Percentiles rank a stretch among this genome's conserved stretches.
Conservation (phyloP, 2,113 vertebrate species). For the Xenopus tropicalis region DNA sequence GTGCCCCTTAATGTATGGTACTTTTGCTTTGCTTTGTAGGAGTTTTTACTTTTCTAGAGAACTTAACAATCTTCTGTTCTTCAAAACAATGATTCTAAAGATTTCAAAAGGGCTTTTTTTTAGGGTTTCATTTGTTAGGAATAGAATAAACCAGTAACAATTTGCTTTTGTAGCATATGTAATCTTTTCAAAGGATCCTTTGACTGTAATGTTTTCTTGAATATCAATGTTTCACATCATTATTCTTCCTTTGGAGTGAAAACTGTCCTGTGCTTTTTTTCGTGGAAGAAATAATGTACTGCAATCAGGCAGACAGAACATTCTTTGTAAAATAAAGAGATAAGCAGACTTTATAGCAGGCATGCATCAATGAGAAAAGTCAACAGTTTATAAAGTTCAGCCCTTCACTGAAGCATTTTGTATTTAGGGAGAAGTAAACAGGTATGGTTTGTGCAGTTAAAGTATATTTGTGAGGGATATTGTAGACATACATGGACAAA, state of each 20-base stretch:
- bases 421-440: too few relatives aligned
- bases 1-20: too few relatives aligned
- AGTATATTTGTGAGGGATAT: too few relatives aligned
- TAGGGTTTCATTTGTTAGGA: slow-evolving; percentile 3
- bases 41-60: too few relatives aligned
- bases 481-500: too few relatives aligned
- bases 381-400: too few relatives aligned
- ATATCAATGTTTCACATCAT: slow-evolving; percentile 29
- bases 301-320: not conserved
- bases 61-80: slow-evolving; percentile 1
- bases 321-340: too few relatives aligned
- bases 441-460: too few relatives aligned
- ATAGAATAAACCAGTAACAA: slow-evolving; percentile 4
- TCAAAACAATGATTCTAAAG: slow-evolving; percentile 11
- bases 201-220: slow-evolving; percentile 31
- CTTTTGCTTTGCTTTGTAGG: too few relatives aligned
- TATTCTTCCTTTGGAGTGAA: slow-evolving; percentile 9
- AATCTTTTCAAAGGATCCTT: slow-evolving; percentile 21
- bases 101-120: not conserved
- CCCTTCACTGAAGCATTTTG: too few relatives aligned
- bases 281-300: slow-evolving; percentile 2
- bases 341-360: too few relatives aligned
- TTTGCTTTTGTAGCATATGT: not conserved
- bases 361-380: too few relatives aligned
- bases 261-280: not conserved